phyloP scores from a whole-genome alignment of 1,140 invertebrate species.

The Lepidurus apus region DNA sequence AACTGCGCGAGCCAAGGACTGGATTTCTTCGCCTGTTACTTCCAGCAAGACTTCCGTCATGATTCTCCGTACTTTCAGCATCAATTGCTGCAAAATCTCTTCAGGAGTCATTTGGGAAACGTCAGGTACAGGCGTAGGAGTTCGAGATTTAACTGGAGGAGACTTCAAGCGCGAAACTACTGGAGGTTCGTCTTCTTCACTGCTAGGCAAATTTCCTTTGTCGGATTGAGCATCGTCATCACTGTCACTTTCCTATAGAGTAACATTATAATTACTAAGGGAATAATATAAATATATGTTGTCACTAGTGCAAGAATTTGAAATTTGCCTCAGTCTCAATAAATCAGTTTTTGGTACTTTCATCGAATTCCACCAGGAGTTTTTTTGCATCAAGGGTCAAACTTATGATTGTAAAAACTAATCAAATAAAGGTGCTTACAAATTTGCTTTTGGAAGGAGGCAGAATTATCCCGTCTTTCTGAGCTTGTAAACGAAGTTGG shows the following conservation, averaged over 20 bases:
- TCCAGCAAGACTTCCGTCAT: slow-evolving; percentile 88
- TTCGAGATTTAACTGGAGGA: slow-evolving; percentile 11
- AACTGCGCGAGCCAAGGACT: slow-evolving; percentile 69
- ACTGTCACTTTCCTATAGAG: slow-evolving; percentile 48
- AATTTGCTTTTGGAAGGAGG: slow-evolving; percentile 71
- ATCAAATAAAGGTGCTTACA: slow-evolving; percentile 53
- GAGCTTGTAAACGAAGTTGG: slow-evolving; percentile 40
- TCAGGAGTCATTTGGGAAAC: slow-evolving; percentile 45
- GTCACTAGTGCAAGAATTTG: background rate
- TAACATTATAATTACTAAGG: background rate
- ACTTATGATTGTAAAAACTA: slow-evolving; percentile 29
- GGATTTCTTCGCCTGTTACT: slow-evolving; percentile 85
- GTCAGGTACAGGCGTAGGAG: slow-evolving; percentile 35
- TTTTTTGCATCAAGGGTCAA: slow-evolving; percentile 21
- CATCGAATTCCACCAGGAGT: slow-evolving; percentile 17
- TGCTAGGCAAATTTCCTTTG: slow-evolving; percentile 46
- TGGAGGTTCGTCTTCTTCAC: slow-evolving; percentile 41
- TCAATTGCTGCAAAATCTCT: slow-evolving; percentile 54
- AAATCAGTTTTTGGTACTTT: slow-evolving; percentile 31
- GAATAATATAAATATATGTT: background rate
- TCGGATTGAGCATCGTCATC: slow-evolving; percentile 34
- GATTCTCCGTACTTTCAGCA: slow-evolving; percentile 75
- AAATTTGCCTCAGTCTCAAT: slow-evolving; percentile 31
- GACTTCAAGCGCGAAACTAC: background rate
- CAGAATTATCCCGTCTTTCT: slow-evolving; percentile 35